Percentiles rank a stretch among this genome's conserved stretches.
These are phyloP conservation scores for Alcis repandata DNA, from an alignment of 2,888 invertebrate species.

Conservation along the genomic window DNA sequence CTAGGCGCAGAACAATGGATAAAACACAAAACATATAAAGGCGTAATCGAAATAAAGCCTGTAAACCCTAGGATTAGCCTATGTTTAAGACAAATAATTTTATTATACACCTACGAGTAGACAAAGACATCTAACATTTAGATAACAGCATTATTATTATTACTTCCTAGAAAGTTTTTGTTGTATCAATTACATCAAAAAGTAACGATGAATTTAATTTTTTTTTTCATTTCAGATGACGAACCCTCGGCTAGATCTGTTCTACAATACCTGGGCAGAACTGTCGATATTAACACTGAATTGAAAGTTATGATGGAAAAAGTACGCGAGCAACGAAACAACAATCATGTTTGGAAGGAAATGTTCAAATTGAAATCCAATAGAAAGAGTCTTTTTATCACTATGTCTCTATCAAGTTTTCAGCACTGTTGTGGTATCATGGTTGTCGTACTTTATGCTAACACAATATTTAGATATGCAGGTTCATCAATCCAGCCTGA, in stretches of 20 bases:
- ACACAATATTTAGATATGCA: constrained; percentile 59
- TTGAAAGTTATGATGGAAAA: constrained; percentile 36
- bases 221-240: constrained; percentile 5
- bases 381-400: constrained; percentile 51
- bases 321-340: constrained; percentile 12
- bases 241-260: neutral
- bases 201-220: too few species aligned
- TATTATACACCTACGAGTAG: too few species aligned
- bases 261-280: constrained; percentile 32
- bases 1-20: too few species aligned
- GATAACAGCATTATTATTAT: too few species aligned
- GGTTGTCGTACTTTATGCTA: constrained; percentile 56
- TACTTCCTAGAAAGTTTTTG: too few species aligned
- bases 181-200: too few species aligned
- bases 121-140: too few species aligned
- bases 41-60: too few species aligned
- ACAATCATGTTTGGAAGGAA: constrained; percentile 29
- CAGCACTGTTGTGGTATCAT: constrained; percentile 55
- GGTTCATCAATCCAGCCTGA: constrained; percentile 58
- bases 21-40: too few species aligned
- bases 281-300: constrained; percentile 29
- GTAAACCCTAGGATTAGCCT: too few species aligned
- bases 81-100: too few species aligned
- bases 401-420: constrained; percentile 46
- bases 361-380: constrained; percentile 53